Percentiles rank a stretch among this genome's conserved stretches.
These are phyloP conservation scores for Anolis carolinensis DNA, from an alignment of 2,113 vertebrate genomes.

Conservation along the genomic window DNA sequence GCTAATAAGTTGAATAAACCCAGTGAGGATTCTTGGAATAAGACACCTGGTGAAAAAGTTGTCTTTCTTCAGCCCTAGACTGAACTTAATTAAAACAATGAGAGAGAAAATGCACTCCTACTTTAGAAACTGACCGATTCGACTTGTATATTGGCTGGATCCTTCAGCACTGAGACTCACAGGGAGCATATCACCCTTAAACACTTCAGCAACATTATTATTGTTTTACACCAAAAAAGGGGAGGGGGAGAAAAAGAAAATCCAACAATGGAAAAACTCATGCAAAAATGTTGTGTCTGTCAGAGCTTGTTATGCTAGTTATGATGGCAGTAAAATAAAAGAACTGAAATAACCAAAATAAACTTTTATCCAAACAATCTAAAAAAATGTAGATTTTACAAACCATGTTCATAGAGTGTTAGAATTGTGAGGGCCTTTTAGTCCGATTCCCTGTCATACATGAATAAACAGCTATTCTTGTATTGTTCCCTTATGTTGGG, in stretches of 20 bases:
- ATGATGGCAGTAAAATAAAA: background rate
- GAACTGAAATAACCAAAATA: background rate
- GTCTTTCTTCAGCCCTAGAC: constrained; percentile 14
- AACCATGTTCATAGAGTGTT: too few relatives aligned
- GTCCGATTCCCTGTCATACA: too few relatives aligned
- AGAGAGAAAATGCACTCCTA: constrained; percentile 7
- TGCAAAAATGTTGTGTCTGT: background rate
- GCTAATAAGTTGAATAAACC: background rate
- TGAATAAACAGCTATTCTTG: too few relatives aligned
- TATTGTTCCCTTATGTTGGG: too few relatives aligned
- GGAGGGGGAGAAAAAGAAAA: background rate
- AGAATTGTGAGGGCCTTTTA: too few relatives aligned
- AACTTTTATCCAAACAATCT: background rate
- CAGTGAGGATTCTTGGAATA: constrained; percentile 5
- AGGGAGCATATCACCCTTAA: constrained; percentile 26
- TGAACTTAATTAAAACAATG: constrained; percentile 29
- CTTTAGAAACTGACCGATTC: constrained; percentile 27
- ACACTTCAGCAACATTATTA: constrained; percentile 17
- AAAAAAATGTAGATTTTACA: too few relatives aligned
- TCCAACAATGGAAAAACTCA: background rate
- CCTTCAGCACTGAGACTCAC: constrained; percentile 24
- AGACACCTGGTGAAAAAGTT: constrained; percentile 5
- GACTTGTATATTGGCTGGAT: constrained; percentile 23
- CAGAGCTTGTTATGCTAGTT: background rate
- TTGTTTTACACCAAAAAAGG: background rate